Percentiles rank a stretch among this genome's conserved stretches.
These are phyloP conservation scores for Elephas maximus DNA, from an alignment of 2,113 vertebrate genomes.

Conservation along the genomic window DNA sequence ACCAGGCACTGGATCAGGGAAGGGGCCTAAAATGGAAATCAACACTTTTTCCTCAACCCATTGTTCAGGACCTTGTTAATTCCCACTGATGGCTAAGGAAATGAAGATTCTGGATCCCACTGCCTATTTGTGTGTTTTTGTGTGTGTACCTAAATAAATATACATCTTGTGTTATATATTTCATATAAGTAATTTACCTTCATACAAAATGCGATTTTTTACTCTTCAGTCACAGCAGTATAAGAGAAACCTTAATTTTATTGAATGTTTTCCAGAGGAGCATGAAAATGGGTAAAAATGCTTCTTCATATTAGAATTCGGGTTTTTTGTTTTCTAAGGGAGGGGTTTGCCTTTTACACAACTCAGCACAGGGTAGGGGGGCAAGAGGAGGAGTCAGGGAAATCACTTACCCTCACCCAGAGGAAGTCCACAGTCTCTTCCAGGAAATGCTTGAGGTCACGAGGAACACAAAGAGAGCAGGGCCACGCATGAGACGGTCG, in stretches of 20 bases:
- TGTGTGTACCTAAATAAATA: neutral
- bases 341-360: neutral
- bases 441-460: neutral
- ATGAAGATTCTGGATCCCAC: neutral
- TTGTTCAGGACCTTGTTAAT: neutral
- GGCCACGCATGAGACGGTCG: fast-evolving
- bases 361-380: neutral
- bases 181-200: conserved; percentile 64
- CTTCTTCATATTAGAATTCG: neutral
- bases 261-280: conserved; percentile 62
- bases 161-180: neutral
- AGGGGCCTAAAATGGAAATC: neutral
- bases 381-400: neutral
- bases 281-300: conserved; percentile 50
- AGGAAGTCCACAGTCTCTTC: neutral
- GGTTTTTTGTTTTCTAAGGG: neutral
- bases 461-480: neutral
- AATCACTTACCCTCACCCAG: neutral
- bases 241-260: conserved; percentile 49
- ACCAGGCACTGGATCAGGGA: neutral
- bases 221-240: conserved; percentile 23
- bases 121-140: neutral
- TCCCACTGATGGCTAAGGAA: neutral
- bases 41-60: neutral
- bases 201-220: conserved; percentile 63